Evolutionary conservation across 2,113 vertebrate species (phyloP), one percentile per base, ranked within the genome.

Genomic region (Lamprotornis superbus): DNA sequence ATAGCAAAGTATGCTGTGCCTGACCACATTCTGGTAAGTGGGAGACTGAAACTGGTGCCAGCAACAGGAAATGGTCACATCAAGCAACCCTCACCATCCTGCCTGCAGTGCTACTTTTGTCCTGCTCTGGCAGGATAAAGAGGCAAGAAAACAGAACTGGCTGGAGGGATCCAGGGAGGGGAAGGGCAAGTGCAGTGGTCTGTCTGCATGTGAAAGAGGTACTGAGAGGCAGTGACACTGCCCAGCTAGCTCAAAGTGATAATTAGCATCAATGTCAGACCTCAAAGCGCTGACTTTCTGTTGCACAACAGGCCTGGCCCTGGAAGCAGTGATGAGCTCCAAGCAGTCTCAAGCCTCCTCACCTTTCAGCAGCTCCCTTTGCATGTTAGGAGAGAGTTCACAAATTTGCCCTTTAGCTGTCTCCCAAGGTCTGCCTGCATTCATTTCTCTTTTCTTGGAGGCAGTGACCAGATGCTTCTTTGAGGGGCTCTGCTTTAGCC

Each of bases 1-100:
- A 99, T 99, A 18, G 99, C 99, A 88, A 99, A 99, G 81, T 99
- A 99, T 2, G 99, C 99, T 2, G 96, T 99, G 57, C 99, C 99
- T 4, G 98, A 99, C 39, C 98, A 99, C 82, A 98, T 99, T 77
- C 91, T 99, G 98, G 99, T 99, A 92, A 98, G 98, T 93, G 74
- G 28, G 59, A 69, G 64, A 53, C 39, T 49, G 14, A 68, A 82
- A 89, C 37, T 39, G 71, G 30, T 30, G 39, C n/a, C n/a, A 64
- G 40, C 35, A 68, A 15, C 11, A 64, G 56, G 47, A 78, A 75
- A 40, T 9, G 35, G n/a, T 35, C 28, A 39, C 49, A 31, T 7
- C 23, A 11, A 78, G 14, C 17, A 60, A 37, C 40, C 30, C 25
- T 84, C 18, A 23, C 20, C 5, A 3, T 56, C 31, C 33, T 71